A percentile compares a stretch with the other conserved stretches of the same genome.
These are phyloP conservation scores for Chionoecetes opilio DNA, from an alignment of 1,140 invertebrate species.

Conservation along the genomic window DNA sequence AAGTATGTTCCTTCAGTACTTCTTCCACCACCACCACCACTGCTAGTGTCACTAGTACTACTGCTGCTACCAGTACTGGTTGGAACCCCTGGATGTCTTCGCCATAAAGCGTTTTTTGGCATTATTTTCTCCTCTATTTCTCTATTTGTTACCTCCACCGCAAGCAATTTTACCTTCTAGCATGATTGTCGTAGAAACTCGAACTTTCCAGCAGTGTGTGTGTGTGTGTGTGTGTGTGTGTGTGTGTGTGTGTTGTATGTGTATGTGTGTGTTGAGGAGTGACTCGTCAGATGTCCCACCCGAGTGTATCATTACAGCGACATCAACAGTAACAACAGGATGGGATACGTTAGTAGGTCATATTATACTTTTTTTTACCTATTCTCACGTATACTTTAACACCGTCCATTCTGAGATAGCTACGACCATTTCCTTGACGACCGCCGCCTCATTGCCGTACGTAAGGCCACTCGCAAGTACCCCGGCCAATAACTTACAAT, in stretches of 20 bases:
- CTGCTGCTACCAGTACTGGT: background rate
- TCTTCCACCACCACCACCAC: background rate
- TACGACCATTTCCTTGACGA: background rate
- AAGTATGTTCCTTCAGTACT: background rate
- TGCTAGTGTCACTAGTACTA: background rate
- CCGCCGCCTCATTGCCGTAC: background rate
- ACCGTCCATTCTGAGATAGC: background rate
- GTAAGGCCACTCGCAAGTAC: background rate
- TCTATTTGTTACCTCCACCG: background rate
- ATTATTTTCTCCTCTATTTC: background rate
- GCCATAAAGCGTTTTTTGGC: background rate
- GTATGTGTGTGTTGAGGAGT: background rate
- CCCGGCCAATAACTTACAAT: background rate
- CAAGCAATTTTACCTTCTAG: background rate
- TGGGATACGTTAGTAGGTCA: background rate
- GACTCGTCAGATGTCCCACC: background rate
- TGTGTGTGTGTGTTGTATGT: background rate
- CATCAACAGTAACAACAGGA: background rate
- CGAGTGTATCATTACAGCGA: background rate
- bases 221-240: background rate
- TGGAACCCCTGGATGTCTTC: background rate
- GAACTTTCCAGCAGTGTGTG: background rate
- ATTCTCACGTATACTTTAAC: background rate
- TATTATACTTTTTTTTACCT: background rate
- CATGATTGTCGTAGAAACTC: constrained; percentile 9